Percentiles rank a stretch among this genome's conserved stretches.
Evolutionary conservation across 2,888 invertebrate genomes (phyloP).

Genomic region (Synanthedon myopaeformis): DNA sequence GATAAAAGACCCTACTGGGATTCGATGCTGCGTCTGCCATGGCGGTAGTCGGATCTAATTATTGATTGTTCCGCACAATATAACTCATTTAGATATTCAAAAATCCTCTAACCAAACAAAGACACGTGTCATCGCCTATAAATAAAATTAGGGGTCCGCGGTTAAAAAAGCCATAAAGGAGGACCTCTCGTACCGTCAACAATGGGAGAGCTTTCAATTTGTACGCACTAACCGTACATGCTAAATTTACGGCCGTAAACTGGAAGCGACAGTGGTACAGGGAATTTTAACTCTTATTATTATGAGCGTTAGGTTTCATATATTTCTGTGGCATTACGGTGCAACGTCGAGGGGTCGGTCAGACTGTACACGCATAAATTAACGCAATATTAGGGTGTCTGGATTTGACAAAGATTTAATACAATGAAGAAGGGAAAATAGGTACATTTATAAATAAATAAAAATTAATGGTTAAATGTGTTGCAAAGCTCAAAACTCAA

Average conservation of each 20-base stretch:
- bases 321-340: slow-evolving; percentile 17
- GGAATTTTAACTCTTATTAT: not conserved
- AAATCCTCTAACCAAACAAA: not conserved
- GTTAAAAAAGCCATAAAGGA: slow-evolving; percentile 30
- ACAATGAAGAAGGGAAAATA: too few relatives aligned
- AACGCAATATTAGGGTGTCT: slow-evolving; percentile 27
- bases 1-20: too few relatives aligned
- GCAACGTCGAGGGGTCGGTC: slow-evolving; percentile 22
- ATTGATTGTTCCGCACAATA: too few relatives aligned
- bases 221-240: slow-evolving; percentile 23
- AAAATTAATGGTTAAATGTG: too few relatives aligned
- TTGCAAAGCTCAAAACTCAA: too few relatives aligned
- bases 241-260: slow-evolving; percentile 2
- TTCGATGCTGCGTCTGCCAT: too few relatives aligned
- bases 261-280: not conserved
- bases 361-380: slow-evolving; percentile 57
- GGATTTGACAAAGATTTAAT: slow-evolving; percentile 6
- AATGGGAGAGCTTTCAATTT: slow-evolving; percentile 49
- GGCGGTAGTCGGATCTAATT: too few relatives aligned
- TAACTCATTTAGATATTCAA: too few relatives aligned
- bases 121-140: slow-evolving; percentile 47
- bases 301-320: not conserved
- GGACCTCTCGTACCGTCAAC: slow-evolving; percentile 22
- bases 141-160: slow-evolving; percentile 51
- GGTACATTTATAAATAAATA: too few relatives aligned